Evolutionary conservation across 2,113 vertebrate species (phyloP).

Genomic region (Tichodroma muraria): DNA sequence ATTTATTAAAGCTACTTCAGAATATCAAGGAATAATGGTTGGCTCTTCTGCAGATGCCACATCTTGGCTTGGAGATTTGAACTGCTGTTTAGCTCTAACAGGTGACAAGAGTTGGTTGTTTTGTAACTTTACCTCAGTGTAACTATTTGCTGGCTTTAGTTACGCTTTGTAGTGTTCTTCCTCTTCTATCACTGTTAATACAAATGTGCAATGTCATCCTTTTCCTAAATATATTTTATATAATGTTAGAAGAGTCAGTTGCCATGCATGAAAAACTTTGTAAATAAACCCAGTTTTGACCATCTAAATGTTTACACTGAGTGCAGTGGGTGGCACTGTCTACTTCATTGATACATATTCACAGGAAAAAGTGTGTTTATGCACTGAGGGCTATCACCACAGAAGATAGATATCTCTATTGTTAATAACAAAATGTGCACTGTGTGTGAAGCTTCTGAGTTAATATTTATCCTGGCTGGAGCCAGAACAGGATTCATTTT

Average conservation of each 20-base stretch:
- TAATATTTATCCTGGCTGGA: background rate
- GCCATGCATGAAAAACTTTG: constrained; percentile 17
- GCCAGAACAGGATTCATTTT: background rate
- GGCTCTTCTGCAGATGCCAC: background rate
- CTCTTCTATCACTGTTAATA: constrained; percentile 30
- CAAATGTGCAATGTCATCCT: background rate
- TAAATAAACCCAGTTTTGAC: constrained; percentile 10
- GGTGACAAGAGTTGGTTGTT: constrained; percentile 21
- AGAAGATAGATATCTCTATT: background rate
- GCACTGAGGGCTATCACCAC: background rate
- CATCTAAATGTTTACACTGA: constrained; percentile 21
- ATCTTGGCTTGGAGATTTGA: background rate
- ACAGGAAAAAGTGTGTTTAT: constrained; percentile 9
- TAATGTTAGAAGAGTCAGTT: constrained; percentile 41
- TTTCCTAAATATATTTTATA: constrained; percentile 48
- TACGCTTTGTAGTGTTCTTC: constrained; percentile 50
- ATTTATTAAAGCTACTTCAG: constrained; percentile 89
- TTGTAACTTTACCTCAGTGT: constrained; percentile 50
- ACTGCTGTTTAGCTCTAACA: background rate
- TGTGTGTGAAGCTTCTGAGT: constrained; percentile 40
- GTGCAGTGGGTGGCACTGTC: background rate
- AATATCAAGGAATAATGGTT: constrained; percentile 85
- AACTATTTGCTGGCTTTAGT: constrained; percentile 42
- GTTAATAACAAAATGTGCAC: constrained; percentile 8
- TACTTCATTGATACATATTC: background rate